Percentiles rank a stretch among this genome's conserved stretches.
Evolutionary conservation across 2,888 invertebrate genomes (phyloP).

Genomic region (Brachylomia viminalis): DNA sequence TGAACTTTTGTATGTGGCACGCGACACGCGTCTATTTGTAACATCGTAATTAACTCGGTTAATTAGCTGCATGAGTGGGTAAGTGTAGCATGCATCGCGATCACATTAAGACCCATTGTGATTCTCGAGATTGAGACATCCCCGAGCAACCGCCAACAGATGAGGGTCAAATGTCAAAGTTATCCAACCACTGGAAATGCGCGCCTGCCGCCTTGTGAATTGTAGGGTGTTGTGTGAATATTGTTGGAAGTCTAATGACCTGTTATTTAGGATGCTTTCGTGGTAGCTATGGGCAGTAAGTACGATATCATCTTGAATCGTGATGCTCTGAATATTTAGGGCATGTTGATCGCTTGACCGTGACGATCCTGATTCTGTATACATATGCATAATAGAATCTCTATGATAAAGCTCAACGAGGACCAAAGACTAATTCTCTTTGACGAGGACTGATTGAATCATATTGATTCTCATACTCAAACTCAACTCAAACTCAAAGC

Average conservation of each 20-base stretch:
- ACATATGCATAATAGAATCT: neutral
- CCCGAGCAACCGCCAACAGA: conserved; percentile 49
- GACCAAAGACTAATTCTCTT: no score
- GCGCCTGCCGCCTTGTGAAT: neutral
- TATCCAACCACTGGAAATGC: conserved; percentile 10
- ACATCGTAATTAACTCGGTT: conserved; percentile 69
- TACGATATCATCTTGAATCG: neutral
- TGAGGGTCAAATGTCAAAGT: conserved; percentile 70
- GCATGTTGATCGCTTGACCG: neutral
- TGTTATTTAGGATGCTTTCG: conserved; percentile 13
- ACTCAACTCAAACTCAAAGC: no score
- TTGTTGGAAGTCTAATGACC: conserved; percentile 16
- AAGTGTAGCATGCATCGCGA: conserved; percentile 66
- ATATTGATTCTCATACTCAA: no score
- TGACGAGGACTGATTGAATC: conserved; percentile 16
- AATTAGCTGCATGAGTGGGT: conserved; percentile 71
- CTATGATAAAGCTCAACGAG: neutral
- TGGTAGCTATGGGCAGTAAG: neutral
- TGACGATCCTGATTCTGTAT: neutral
- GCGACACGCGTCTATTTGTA: conserved; percentile 70
- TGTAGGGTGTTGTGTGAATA: conserved; percentile 23
- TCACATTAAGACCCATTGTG: conserved; percentile 65
- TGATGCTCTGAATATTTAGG: neutral
- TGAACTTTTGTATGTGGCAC: conserved; percentile 69
- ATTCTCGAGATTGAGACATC: conserved; percentile 67